A percentile compares a stretch with the other conserved stretches of the same genome.
Evolutionary conservation across 2,888 invertebrate genomes (phyloP).

Genomic region (Pyrochroa serraticornis): DNA sequence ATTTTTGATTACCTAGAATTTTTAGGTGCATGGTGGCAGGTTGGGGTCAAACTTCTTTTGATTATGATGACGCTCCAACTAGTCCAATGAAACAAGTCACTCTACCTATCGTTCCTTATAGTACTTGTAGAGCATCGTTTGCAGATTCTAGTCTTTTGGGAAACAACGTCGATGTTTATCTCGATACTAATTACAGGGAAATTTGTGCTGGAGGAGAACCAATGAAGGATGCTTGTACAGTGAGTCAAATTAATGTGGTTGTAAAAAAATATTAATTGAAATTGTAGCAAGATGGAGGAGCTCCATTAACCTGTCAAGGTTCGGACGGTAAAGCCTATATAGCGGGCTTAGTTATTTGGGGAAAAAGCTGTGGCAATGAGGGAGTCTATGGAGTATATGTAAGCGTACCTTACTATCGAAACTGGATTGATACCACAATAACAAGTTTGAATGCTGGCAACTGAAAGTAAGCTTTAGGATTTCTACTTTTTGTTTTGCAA

Average conservation of each 20-base stretch:
- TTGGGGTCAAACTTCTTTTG: constrained; percentile 85
- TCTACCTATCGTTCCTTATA: constrained; percentile 71
- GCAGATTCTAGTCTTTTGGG: constrained; percentile 41
- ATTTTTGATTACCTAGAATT: too few species aligned
- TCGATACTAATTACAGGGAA: constrained; percentile 47
- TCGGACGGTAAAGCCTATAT: constrained; percentile 61
- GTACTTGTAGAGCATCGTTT: constrained; percentile 53
- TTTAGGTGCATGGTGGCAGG: constrained; percentile 74
- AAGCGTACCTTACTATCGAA: constrained; percentile 67
- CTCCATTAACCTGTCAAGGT: constrained; percentile 67
- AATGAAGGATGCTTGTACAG: constrained; percentile 51
- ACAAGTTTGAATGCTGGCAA: neutral
- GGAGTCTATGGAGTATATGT: constrained; percentile 81
- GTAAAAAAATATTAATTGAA: neutral
- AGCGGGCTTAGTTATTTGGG: constrained; percentile 76
- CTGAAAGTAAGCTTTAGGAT: too few species aligned
- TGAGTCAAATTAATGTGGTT: constrained; percentile 34
- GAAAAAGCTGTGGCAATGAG: constrained; percentile 72
- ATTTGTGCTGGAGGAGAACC: constrained; percentile 53
- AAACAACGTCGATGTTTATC: constrained; percentile 46
- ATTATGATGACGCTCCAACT: constrained; percentile 53
- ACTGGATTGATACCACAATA: constrained; percentile 37
- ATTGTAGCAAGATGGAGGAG: constrained; percentile 75
- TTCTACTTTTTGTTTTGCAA: too few species aligned
- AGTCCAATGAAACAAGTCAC: constrained; percentile 76